Percentiles rank a stretch among this genome's conserved stretches.
These are phyloP conservation scores for Tetragnatha versicolor DNA, from an alignment of 1,140 invertebrate genomes.

Conservation along the genomic window DNA sequence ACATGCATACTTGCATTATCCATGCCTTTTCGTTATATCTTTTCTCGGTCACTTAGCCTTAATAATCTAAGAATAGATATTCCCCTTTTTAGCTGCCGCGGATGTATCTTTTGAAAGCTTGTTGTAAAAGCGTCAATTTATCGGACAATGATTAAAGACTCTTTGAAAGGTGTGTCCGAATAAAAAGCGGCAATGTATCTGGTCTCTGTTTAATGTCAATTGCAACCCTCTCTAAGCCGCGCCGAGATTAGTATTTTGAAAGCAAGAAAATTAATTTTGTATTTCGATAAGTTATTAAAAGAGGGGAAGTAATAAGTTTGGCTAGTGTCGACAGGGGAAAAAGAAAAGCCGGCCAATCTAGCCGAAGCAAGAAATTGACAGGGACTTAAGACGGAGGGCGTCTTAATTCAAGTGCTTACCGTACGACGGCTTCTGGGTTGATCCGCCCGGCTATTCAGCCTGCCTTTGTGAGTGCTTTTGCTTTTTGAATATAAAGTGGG, in stretches of 20 bases:
- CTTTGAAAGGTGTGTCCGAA: too few species aligned
- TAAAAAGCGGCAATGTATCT: too few species aligned
- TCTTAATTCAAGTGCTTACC: constrained; percentile 55
- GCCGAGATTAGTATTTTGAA: not conserved
- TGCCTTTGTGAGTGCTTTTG: constrained; percentile 48
- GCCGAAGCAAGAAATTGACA: constrained; percentile 54
- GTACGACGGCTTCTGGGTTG: constrained; percentile 42
- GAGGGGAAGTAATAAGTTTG: constrained; percentile 51
- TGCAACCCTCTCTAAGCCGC: too few species aligned
- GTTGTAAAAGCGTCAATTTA: too few species aligned
- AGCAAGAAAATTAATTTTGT: constrained; percentile 40
- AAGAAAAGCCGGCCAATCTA: constrained; percentile 46
- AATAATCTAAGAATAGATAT: too few species aligned
- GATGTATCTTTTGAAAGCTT: too few species aligned
- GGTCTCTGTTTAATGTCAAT: too few species aligned
- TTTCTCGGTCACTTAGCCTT: too few species aligned
- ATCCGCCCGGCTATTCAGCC: constrained; percentile 50
- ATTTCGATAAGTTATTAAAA: constrained; percentile 41
- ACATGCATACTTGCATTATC: too few species aligned
- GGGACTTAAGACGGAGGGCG: constrained; percentile 46
- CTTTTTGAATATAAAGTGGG: constrained; percentile 56
- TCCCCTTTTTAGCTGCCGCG: too few species aligned
- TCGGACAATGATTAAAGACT: too few species aligned
- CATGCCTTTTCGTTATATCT: too few species aligned
- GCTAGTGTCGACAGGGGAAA: constrained; percentile 39